Evolutionary conservation across 2,888 invertebrate genomes (phyloP).

Genomic region (Acanthacorydalis orientalis): DNA sequence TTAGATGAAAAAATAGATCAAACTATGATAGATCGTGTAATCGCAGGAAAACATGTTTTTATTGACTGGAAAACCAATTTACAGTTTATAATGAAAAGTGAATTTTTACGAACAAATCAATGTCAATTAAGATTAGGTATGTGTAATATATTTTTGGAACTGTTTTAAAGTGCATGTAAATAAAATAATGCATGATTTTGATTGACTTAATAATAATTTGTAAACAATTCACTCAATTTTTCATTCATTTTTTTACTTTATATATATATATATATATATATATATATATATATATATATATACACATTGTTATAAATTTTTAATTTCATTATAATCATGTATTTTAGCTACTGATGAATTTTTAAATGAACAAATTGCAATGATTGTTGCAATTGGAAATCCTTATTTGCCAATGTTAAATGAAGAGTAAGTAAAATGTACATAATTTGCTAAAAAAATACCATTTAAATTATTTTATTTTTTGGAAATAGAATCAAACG

Average conservation of each 20-base stretch:
- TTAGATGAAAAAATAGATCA: slow-evolving; percentile 28
- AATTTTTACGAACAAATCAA: slow-evolving; percentile 43
- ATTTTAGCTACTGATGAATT: slow-evolving; percentile 52
- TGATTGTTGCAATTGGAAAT: slow-evolving; percentile 56
- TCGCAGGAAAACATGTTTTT: slow-evolving; percentile 49
- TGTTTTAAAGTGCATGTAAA: not conserved
- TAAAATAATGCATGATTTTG: too few species aligned
- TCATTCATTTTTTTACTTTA: too few species aligned
- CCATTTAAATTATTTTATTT: not conserved
- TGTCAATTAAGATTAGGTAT: slow-evolving; percentile 63
- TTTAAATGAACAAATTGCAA: slow-evolving; percentile 59
- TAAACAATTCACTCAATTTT: too few species aligned
- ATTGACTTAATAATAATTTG: too few species aligned
- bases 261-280: too few species aligned
- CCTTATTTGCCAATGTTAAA: slow-evolving; percentile 65
- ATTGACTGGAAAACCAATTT: slow-evolving; percentile 72
- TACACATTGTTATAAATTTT: not conserved
- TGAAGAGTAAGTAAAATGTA: slow-evolving; percentile 45
- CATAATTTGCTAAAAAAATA: not conserved
- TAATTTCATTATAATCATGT: not conserved
- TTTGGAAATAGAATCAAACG: slow-evolving; percentile 44
- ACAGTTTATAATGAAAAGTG: slow-evolving; percentile 51
- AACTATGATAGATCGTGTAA: slow-evolving; percentile 38
- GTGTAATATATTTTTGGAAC: slow-evolving; percentile 1
- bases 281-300: not conserved